Conservation (phyloP, 2,888 invertebrate species). For the Nephrotoma appendiculata region DNA sequence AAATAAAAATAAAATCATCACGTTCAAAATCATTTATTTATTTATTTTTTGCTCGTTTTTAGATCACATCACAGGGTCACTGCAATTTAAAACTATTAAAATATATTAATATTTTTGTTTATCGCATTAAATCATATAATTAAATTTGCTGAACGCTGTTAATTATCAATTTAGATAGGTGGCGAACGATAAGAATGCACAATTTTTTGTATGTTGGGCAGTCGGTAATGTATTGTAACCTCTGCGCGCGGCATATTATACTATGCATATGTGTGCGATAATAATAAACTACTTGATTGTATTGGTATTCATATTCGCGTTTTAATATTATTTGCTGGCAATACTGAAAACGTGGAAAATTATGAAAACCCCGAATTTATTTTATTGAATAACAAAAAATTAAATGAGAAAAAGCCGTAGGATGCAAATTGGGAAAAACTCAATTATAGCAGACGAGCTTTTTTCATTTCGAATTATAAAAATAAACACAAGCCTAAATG, state of each 20-base stretch:
- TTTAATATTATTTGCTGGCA: not conserved
- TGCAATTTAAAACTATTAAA: not conserved
- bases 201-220: not conserved
- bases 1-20: not conserved
- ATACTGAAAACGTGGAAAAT: not conserved
- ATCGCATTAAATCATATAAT: not conserved
- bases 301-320: not conserved
- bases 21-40: not conserved
- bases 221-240: not conserved
- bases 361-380: not conserved
- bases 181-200: not conserved
- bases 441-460: not conserved
- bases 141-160: not conserved
- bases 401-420: not conserved
- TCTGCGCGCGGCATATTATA: not conserved
- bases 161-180: not conserved
- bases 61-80: not conserved
- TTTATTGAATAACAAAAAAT: not conserved
- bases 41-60: not conserved
- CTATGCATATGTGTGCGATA: not conserved
- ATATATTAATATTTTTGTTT: not conserved
- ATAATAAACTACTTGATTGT: not conserved
- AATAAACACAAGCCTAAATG: not conserved
- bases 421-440: not conserved
- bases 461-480: not conserved